Conservation (phyloP, 1,140 invertebrate genomes). For the Neotoxoptera formosana region DNA sequence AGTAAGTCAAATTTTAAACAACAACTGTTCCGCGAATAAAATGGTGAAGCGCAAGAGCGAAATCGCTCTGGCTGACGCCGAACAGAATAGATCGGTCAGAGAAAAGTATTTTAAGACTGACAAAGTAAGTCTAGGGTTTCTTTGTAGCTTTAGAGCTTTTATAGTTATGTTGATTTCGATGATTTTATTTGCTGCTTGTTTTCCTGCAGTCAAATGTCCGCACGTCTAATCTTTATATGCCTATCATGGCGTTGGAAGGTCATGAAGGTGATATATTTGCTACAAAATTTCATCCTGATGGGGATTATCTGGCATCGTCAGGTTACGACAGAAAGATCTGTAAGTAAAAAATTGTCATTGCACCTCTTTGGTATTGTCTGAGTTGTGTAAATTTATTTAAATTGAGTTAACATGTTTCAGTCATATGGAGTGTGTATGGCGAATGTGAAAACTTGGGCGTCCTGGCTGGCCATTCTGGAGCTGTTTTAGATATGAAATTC, state of each 20-base stretch:
- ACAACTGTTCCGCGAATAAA: background rate
- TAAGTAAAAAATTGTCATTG: constrained; percentile 66
- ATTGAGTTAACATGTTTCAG: constrained; percentile 67
- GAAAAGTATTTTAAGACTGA: constrained; percentile 50
- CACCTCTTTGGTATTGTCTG: background rate
- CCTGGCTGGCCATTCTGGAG: constrained; percentile 94
- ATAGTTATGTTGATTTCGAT: background rate
- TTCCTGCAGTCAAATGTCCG: constrained; percentile 64
- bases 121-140: background rate
- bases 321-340: constrained; percentile 98
- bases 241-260: constrained; percentile 96
- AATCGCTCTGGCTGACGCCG: constrained; percentile 39
- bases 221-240: constrained; percentile 88
- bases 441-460: constrained; percentile 97
- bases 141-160: background rate
- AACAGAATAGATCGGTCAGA: constrained; percentile 25
- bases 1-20: background rate
- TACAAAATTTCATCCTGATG: constrained; percentile 95
- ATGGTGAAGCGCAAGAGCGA: constrained; percentile 51
- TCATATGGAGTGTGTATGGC: constrained; percentile 96
- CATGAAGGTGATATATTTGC: constrained; percentile 97
- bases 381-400: background rate
- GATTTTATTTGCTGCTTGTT: background rate
- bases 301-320: constrained; percentile 89
- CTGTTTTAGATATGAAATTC: constrained; percentile 95